Base-by-base conservation (phyloP, 2,888 invertebrate species). In the Allolobophora icterica region DNA sequence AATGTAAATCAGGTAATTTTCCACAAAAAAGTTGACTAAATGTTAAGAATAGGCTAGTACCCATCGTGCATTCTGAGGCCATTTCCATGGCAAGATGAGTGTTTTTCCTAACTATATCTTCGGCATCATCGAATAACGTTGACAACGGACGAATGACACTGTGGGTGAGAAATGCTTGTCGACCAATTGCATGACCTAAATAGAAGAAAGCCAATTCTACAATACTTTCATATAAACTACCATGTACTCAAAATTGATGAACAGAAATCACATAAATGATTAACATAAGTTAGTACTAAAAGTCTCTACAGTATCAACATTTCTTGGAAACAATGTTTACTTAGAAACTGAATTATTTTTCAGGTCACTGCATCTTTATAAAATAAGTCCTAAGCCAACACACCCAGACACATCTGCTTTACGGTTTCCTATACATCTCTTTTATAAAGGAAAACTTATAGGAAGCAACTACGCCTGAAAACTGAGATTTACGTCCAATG, bases 71-170 rank as follows among this genome's bases (percentile, higher is more conserved):
- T 91, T 95, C 94, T 71, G 95, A 95, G 11, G 95, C 93, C 94
- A 95, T 95, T 93, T 95, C 94, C 13, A 95, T 93, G 89, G 95
- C 94, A 92, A 94, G 93, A 91, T 95, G 95, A 71, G 95, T 94
- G 93, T 95, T 95, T 93, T 94, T 94, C 84, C 95, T 93, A 8
- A 94, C 95, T 92, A 95, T 94, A 91, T 94, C 94, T 91, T 95
- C 95, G 90, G 93, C 93, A 92, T 95, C 95, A 93, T 95, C 94
- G 93, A 95, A 95, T 84, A 95, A 91, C 90, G 93, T 92, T 13
- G 95, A 94, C 84, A 95, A 92, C 40, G 95, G 94, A 71, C 93
- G 92, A 90, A 95, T 94, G 11, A 95, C 94, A 21, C 93, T 94
- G 91, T 94, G 92, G 24, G 94, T 94, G 84, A 95, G 92, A 91